Conservation (phyloP, 2,888 invertebrate species). For the Merodon equestris region DNA sequence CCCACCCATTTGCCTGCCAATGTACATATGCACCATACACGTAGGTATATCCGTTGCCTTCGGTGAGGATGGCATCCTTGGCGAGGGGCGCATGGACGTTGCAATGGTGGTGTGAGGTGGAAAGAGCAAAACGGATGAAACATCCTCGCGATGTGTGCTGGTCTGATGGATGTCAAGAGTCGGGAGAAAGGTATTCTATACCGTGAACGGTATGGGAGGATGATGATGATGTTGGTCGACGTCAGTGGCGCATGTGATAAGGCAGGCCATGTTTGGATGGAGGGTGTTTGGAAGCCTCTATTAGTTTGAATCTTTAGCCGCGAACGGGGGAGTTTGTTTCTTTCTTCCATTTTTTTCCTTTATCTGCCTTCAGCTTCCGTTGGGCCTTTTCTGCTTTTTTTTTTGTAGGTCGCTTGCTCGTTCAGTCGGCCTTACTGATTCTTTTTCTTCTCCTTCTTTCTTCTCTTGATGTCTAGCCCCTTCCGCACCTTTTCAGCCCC, state of each 20-base stretch:
- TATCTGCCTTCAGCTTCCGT: slow-evolving; percentile 41
- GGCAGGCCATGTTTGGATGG: neutral
- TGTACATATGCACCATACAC: neutral
- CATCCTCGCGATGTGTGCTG: slow-evolving; percentile 57
- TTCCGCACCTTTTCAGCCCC: slow-evolving; percentile 13
- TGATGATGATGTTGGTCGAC: slow-evolving; percentile 14
- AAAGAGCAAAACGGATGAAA: slow-evolving; percentile 56
- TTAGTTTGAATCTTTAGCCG: slow-evolving; percentile 63
- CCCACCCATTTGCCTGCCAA: neutral
- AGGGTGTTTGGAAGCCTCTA: slow-evolving; percentile 48
- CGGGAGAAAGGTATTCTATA: slow-evolving; percentile 14
- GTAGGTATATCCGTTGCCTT: slow-evolving; percentile 39
- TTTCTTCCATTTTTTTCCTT: slow-evolving; percentile 8
- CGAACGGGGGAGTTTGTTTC: slow-evolving; percentile 29
- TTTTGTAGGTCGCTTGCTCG: slow-evolving; percentile 42
- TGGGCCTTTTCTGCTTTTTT: slow-evolving; percentile 24
- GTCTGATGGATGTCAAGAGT: slow-evolving; percentile 63
- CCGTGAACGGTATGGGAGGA: too few relatives aligned
- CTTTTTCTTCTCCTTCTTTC: slow-evolving; percentile 28
- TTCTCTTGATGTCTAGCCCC: slow-evolving; percentile 15
- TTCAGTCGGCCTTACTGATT: slow-evolving; percentile 1
- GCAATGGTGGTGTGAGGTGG: slow-evolving; percentile 18
- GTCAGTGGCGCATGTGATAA: neutral
- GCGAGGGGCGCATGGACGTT: neutral
- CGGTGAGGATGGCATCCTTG: slow-evolving; percentile 55